A percentile compares a stretch with the other conserved stretches of the same genome.
These are phyloP conservation scores for Donacobius atricapilla DNA, from an alignment of 2,113 vertebrate species.

Conservation along the genomic window DNA sequence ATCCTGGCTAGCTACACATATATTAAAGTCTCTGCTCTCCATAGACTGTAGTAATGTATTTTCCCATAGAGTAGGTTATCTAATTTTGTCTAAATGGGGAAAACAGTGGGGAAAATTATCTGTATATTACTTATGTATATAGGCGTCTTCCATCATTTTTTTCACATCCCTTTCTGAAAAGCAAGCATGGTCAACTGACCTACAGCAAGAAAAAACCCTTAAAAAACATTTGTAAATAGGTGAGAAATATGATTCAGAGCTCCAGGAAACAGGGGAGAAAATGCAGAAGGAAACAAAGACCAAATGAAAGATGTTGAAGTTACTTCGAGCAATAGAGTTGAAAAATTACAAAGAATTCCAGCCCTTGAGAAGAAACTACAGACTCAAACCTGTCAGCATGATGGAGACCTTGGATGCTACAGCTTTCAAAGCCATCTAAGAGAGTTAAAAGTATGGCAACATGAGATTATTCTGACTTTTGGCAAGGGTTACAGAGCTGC, in stretches of 20 bases:
- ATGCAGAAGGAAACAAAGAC: not conserved
- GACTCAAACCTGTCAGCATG: not conserved
- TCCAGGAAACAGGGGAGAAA: not conserved
- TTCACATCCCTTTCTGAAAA: not conserved
- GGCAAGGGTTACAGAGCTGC: not conserved
- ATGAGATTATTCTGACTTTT: constrained; percentile 37
- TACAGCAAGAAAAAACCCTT: fast-evolving
- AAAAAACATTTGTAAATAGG: not conserved
- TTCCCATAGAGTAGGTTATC: not conserved
- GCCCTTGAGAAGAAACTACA: not conserved
- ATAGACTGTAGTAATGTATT: not conserved
- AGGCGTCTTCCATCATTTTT: not conserved
- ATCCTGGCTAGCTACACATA: not conserved
- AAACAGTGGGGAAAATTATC: not conserved
- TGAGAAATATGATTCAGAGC: not conserved
- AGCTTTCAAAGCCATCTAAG: not conserved
- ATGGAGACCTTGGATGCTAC: not conserved
- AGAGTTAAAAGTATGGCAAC: not conserved
- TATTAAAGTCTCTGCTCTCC: not conserved
- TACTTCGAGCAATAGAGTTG: not conserved
- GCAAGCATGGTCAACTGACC: not conserved
- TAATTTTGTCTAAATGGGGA: not conserved
- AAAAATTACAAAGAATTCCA: not conserved
- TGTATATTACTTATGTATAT: not conserved
- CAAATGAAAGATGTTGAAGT: not conserved